A percentile compares a stretch with the other conserved stretches of the same genome.
These are phyloP conservation scores for Neodiprion fabricii DNA, from an alignment of 1,140 invertebrate species.

Conservation along the genomic window DNA sequence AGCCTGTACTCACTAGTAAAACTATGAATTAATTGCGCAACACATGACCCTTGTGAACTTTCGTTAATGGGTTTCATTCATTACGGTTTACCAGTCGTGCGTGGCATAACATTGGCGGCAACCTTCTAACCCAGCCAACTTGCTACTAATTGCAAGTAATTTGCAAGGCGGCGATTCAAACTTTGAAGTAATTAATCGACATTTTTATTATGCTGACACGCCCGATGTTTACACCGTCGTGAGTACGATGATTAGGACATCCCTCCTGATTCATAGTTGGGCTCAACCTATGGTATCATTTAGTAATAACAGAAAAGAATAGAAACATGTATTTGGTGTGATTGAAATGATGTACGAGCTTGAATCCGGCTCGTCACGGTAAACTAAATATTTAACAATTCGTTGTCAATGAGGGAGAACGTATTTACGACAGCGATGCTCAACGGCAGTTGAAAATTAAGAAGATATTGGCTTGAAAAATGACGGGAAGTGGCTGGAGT, in stretches of 20 bases:
- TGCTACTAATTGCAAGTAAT: conserved; percentile 2
- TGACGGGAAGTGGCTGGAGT: no score
- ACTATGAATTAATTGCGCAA: not conserved
- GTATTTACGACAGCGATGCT: no score
- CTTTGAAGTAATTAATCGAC: not conserved
- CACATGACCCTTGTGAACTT: not conserved
- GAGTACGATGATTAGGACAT: not conserved
- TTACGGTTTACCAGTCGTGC: not conserved
- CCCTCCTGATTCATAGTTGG: no score
- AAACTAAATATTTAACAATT: no score
- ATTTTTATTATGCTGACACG: not conserved
- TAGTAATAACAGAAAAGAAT: no score
- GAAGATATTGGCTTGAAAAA: no score
- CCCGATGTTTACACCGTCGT: not conserved
- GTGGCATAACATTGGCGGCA: not conserved
- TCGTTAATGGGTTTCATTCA: conserved; percentile 7
- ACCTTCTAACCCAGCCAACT: not conserved
- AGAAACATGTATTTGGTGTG: no score
- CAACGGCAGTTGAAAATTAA: no score
- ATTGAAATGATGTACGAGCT: no score
- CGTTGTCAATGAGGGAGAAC: no score
- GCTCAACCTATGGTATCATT: no score
- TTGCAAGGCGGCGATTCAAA: not conserved
- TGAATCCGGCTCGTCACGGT: no score
- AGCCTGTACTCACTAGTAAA: not conserved